Evolutionary conservation across 2,113 vertebrate species (phyloP).

Genomic region (Nothoprocta perdicaria): DNA sequence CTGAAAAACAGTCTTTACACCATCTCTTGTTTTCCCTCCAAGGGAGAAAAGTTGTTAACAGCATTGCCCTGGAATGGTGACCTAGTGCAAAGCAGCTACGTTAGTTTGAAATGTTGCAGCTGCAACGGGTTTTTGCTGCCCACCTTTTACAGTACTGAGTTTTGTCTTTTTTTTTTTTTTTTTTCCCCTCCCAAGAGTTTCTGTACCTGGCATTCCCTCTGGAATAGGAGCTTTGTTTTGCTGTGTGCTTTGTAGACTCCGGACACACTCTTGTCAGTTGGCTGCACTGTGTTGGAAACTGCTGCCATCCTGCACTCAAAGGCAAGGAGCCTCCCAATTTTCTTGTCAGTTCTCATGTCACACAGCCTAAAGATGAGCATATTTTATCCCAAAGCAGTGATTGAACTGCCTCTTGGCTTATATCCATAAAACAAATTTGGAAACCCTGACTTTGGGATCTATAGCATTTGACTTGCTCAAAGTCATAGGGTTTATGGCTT

Average conservation of each 20-base stretch:
- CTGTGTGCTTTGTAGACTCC: background rate
- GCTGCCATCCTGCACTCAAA: background rate
- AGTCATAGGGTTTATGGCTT: background rate
- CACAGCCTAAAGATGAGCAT: background rate
- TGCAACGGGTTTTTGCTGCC: constrained; percentile 1
- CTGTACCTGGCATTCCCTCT: background rate
- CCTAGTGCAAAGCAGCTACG: background rate
- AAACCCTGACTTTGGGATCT: background rate
- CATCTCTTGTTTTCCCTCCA: background rate
- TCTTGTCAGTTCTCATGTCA: background rate
- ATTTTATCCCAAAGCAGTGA: background rate
- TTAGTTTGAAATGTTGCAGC: constrained; percentile 4
- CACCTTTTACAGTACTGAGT: background rate
- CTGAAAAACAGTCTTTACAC: background rate
- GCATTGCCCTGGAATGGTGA: background rate
- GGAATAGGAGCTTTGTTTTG: background rate
- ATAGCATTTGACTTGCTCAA: background rate
- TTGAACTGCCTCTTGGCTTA: background rate
- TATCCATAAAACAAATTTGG: background rate
- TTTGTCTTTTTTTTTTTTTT: too few species aligned
- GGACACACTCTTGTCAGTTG: background rate
- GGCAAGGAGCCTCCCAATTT: background rate
- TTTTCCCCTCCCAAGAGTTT: background rate
- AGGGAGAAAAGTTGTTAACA: background rate
- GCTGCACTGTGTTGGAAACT: background rate